These are phyloP conservation scores for Tolmerus cingulatus DNA, from an alignment of 2,888 invertebrate species.

Conservation along the genomic window DNA sequence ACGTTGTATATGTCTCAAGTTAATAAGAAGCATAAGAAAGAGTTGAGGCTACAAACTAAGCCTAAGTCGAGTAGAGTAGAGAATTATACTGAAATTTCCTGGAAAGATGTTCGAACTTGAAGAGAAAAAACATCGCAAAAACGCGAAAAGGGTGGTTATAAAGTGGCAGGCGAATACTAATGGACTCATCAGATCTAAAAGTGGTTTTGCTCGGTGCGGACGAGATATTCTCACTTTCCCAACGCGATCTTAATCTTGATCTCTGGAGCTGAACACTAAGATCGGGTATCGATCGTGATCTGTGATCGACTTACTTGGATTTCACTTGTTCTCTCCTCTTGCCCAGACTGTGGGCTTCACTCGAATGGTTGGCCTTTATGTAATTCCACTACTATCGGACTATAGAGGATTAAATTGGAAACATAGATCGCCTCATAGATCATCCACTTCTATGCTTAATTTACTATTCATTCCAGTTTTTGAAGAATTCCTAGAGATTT, in stretches of 20 bases:
- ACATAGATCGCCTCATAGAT: not conserved
- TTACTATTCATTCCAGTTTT: not conserved
- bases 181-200: not conserved
- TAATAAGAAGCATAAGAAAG: not conserved
- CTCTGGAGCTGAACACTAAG: not conserved
- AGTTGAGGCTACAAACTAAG: not conserved
- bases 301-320: not conserved
- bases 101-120: not conserved
- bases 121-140: not conserved
- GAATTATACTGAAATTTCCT: not conserved
- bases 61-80: not conserved
- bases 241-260: not conserved
- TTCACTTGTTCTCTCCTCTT: not conserved
- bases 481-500: not conserved
- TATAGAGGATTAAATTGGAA: not conserved
- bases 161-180: not conserved
- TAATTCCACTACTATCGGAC: not conserved
- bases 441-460: not conserved
- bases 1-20: not conserved
- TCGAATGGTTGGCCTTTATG: not conserved
- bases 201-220: not conserved
- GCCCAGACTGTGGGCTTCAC: not conserved
- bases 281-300: not conserved
- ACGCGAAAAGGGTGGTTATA: not conserved
- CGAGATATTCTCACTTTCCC: not conserved